These are phyloP conservation scores for Pygocentrus nattereri DNA, from an alignment of 2,797 vertebrate species.

Conservation along the genomic window DNA sequence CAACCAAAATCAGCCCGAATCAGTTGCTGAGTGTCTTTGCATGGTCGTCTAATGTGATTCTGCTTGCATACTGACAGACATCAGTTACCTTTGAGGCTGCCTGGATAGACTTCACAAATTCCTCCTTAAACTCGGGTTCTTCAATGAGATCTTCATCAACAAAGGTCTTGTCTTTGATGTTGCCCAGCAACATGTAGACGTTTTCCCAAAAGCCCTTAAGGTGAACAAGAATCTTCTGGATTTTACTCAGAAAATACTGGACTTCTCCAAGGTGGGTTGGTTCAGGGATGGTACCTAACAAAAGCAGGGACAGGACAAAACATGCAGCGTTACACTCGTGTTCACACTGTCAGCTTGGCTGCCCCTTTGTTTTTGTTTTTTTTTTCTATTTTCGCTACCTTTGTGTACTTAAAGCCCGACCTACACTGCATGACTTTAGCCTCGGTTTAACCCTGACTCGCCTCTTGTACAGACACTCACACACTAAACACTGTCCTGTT, in stretches of 20 bases:
- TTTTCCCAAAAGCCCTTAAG: not conserved
- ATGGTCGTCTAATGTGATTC: not conserved
- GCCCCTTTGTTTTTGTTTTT: no score
- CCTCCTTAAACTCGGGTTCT: not conserved
- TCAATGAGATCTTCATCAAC: not conserved
- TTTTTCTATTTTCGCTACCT: no score
- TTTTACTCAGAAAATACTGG: not conserved
- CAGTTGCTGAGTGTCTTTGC: not conserved
- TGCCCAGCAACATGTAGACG: not conserved
- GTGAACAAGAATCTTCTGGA: not conserved
- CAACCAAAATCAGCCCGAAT: no score
- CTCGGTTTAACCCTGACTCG: no score
- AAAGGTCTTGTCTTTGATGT: not conserved
- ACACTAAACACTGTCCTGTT: no score
- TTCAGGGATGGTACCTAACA: not conserved
- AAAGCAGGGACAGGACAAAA: not conserved
- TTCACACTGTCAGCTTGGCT: no score
- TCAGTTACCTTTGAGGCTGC: not conserved
- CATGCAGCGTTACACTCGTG: no score
- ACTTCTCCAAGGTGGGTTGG: not conserved
- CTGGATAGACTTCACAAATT: not conserved
- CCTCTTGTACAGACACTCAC: no score
- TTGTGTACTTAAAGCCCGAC: no score
- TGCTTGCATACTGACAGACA: not conserved
- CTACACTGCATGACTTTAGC: no score